Percentiles rank a stretch among this genome's conserved stretches.
phyloP scores from a whole-genome alignment of 2,113 vertebrate species.

The Melierax canorus region DNA sequence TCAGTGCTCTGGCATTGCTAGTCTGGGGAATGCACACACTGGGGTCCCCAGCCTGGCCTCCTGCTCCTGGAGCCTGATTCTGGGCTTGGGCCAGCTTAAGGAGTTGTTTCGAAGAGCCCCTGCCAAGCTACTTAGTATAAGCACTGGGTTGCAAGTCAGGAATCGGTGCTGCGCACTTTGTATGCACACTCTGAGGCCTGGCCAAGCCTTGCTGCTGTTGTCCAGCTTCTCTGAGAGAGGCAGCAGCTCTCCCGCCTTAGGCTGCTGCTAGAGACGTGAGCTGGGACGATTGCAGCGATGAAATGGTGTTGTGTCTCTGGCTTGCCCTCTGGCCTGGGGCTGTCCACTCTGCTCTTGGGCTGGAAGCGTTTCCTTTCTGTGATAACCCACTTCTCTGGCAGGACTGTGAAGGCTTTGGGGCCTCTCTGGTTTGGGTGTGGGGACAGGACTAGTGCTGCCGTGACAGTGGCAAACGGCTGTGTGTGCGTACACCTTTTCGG shows the following conservation, averaged over 20 bases:
- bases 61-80: background rate
- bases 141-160: background rate
- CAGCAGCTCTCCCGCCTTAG: background rate
- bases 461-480: accelerated
- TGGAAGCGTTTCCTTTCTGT: background rate
- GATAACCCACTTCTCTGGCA: too few relatives aligned
- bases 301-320: background rate
- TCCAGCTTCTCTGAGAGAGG: background rate
- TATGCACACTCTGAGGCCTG: background rate
- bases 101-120: background rate
- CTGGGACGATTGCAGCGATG: background rate
- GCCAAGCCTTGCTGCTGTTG: background rate
- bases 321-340: background rate
- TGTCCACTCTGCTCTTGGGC: background rate
- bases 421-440: background rate
- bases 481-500: too few relatives aligned
- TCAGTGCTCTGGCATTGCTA: background rate
- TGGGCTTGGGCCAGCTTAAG: background rate
- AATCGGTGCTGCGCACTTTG: background rate
- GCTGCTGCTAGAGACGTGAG: background rate
- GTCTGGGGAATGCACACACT: background rate
- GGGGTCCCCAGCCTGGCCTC: background rate
- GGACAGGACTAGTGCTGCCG: too few relatives aligned
- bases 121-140: background rate
- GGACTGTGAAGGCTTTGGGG: background rate